Evolutionary conservation across 2,888 invertebrate species (phyloP).

Genomic region (Trissoscelio sp.): DNA sequence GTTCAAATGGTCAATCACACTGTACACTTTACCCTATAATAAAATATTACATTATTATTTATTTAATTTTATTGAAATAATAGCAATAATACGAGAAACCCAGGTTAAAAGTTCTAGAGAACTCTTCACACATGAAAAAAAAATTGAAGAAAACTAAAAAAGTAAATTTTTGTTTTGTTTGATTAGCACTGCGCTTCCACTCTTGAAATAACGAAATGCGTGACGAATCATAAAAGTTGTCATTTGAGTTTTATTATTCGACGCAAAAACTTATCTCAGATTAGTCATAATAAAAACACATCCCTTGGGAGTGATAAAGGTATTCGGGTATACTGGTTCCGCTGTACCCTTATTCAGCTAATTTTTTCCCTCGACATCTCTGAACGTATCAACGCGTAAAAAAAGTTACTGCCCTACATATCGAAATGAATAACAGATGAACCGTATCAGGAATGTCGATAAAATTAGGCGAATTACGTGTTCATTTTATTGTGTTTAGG

Average conservation of each 20-base stretch:
- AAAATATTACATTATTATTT: no score
- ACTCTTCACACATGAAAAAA: neutral
- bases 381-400: neutral
- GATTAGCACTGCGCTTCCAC: neutral
- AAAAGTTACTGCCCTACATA: slow-evolving; percentile 8
- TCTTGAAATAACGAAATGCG: slow-evolving; percentile 12
- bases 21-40: no score
- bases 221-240: slow-evolving; percentile 20
- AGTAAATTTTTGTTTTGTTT: neutral
- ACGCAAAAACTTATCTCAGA: slow-evolving; percentile 13
- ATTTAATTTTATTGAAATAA: no score
- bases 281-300: slow-evolving; percentile 9
- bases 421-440: slow-evolving; percentile 4
- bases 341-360: slow-evolving; percentile 18
- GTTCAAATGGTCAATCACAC: no score
- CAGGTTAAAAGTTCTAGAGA: neutral
- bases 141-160: no score
- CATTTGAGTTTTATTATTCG: slow-evolving; percentile 21
- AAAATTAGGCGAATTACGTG: neutral
- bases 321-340: neutral
- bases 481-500: slow-evolving; percentile 3
- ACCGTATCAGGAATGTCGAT: slow-evolving; percentile 9
- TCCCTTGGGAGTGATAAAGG: slow-evolving; percentile 3
- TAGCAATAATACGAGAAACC: no score
- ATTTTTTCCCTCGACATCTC: slow-evolving; percentile 1